phyloP scores from a whole-genome alignment of 2,888 invertebrate genomes.

The Galerucella calmariensis region DNA sequence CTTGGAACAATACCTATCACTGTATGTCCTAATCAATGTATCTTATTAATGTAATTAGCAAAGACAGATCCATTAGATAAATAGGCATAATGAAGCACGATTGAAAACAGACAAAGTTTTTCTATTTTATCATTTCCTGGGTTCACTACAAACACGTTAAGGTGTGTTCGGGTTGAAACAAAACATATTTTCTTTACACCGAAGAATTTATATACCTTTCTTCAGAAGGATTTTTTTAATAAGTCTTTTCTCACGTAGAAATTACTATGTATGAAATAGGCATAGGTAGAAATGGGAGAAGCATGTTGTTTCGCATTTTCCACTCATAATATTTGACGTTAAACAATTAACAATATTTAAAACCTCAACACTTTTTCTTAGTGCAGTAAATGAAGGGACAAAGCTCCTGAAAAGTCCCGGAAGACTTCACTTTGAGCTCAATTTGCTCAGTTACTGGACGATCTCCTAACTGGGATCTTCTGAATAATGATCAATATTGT shows the following conservation, averaged over 20 bases:
- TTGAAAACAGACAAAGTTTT: constrained; percentile 2
- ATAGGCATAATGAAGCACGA: constrained; percentile 1
- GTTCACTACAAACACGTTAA: background rate
- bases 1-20: constrained; percentile 18
- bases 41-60: constrained; percentile 9
- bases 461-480: too few species aligned
- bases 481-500: background rate
- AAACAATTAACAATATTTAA: too few species aligned
- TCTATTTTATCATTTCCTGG: background rate
- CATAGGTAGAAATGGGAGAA: background rate
- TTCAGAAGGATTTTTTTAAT: background rate
- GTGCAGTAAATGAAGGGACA: too few species aligned
- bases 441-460: too few species aligned
- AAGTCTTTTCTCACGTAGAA: background rate
- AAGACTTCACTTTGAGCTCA: too few species aligned
- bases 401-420: too few species aligned
- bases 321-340: background rate
- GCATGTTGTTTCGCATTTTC: background rate
- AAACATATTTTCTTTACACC: background rate
- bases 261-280: background rate
- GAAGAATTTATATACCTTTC: background rate
- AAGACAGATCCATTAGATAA: constrained; percentile 3
- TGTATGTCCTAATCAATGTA: constrained; percentile 10
- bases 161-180: background rate
- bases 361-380: too few species aligned